Evolutionary conservation across 2,113 vertebrate genomes (phyloP).

Genomic region (Cottus gobio): DNA sequence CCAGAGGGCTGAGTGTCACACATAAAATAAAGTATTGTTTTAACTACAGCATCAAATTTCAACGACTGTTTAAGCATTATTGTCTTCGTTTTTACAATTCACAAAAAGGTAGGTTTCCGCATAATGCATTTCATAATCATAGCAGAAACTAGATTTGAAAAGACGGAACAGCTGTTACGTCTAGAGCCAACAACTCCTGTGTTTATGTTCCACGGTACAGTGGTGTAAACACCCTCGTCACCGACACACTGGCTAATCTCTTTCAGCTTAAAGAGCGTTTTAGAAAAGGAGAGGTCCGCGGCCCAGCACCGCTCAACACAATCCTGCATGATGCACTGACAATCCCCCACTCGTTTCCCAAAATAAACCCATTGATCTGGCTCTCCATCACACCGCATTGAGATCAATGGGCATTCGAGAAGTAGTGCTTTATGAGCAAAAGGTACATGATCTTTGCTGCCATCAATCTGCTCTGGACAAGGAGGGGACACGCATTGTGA

Average conservation of each 20-base stretch:
- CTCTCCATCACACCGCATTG: constrained; percentile 71
- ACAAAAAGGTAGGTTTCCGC: not conserved
- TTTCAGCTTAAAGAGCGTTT: constrained; percentile 47
- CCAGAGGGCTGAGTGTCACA: not conserved
- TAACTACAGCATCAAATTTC: not conserved
- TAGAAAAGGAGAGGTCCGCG: constrained; percentile 51
- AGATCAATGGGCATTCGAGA: constrained; percentile 74
- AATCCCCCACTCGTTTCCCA: constrained; percentile 61
- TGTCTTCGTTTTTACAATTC: not conserved
- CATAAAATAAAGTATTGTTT: not conserved
- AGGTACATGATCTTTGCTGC: constrained; percentile 63
- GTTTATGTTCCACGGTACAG: not conserved
- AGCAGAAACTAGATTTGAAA: constrained; percentile 3
- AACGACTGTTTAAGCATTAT: constrained; percentile 4
- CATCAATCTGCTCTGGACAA: constrained; percentile 76
- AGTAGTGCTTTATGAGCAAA: constrained; percentile 74
- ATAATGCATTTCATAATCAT: not conserved
- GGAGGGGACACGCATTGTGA: constrained; percentile 62
- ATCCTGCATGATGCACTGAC: constrained; percentile 60
- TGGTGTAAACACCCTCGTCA: constrained; percentile 1
- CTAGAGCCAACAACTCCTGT: not conserved
- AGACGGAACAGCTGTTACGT: constrained; percentile 2
- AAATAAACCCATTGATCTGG: constrained; percentile 79
- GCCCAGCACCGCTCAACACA: constrained; percentile 59
- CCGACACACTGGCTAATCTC: constrained; percentile 43